These are phyloP conservation scores for Prosopocoilus inquinatus DNA, from an alignment of 2,888 invertebrate species.

Conservation along the genomic window DNA sequence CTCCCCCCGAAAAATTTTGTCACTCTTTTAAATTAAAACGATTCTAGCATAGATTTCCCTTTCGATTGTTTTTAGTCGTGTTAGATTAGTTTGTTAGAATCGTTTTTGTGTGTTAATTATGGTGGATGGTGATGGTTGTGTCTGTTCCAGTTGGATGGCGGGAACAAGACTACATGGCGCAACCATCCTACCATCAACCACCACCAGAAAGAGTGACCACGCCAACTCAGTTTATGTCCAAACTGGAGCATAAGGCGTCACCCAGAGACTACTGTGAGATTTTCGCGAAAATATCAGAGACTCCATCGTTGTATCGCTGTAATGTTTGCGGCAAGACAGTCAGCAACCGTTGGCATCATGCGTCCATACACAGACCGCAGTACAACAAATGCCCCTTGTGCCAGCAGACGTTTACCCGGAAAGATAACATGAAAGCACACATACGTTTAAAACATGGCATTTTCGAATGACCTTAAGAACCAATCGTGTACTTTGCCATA, in stretches of 20 bases:
- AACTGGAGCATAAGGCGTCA: conserved; percentile 25
- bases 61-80: too few relatives aligned
- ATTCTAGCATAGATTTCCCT: too few relatives aligned
- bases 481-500: too few relatives aligned
- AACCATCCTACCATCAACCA: conserved; percentile 28
- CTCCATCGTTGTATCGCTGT: conserved; percentile 56
- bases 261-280: conserved; percentile 40
- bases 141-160: conserved; percentile 45
- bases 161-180: conserved; percentile 36
- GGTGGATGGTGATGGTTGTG: conserved; percentile 28
- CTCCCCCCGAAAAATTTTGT: too few relatives aligned
- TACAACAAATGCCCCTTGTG: conserved; percentile 63
- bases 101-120: conserved; percentile 1
- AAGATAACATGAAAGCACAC: conserved; percentile 67
- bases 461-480: not conserved
- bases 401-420: conserved; percentile 62
- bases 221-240: conserved; percentile 1
- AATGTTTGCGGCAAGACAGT: conserved; percentile 64
- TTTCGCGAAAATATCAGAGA: conserved; percentile 38
- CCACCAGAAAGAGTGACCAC: conserved; percentile 17
- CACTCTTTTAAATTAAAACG: too few relatives aligned
- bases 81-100: not conserved
- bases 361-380: conserved; percentile 64
- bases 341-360: conserved; percentile 66
- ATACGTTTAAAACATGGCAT: conserved; percentile 60